Evolutionary conservation across 2,797 vertebrate genomes (phyloP).

Genomic region (Tamandua tetradactyla): DNA sequence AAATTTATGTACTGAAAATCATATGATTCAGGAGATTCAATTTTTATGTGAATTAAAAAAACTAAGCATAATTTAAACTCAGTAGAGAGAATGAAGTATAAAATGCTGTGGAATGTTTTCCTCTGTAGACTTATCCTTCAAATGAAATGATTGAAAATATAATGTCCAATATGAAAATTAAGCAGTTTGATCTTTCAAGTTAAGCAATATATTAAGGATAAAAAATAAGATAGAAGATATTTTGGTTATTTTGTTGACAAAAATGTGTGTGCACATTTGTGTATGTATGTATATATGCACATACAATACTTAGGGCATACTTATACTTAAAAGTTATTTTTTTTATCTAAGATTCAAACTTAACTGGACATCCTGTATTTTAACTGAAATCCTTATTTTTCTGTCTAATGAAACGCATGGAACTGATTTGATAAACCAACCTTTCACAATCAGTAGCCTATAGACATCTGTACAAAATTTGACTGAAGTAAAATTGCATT

Average conservation of each 20-base stretch:
- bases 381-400: not conserved
- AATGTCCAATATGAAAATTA: not conserved
- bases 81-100: not conserved
- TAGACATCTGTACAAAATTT: constrained; percentile 81
- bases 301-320: not conserved
- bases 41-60: constrained; percentile 29
- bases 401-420: not conserved
- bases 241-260: not conserved
- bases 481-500: constrained; percentile 88
- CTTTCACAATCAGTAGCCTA: constrained; percentile 55
- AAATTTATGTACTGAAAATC: not conserved
- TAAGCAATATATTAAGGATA: not conserved
- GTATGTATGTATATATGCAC: not conserved
- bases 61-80: not conserved
- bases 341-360: not conserved
- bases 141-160: not conserved
- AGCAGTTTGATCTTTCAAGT: not conserved
- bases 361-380: not conserved
- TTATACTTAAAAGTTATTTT: not conserved
- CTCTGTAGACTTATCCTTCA: not conserved
- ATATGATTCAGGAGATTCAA: not conserved
- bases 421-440: constrained; percentile 53
- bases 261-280: not conserved
- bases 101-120: not conserved
- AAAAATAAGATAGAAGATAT: not conserved